phyloP scores from a whole-genome alignment of 2,113 vertebrate genomes.

The Gila orcuttii region DNA sequence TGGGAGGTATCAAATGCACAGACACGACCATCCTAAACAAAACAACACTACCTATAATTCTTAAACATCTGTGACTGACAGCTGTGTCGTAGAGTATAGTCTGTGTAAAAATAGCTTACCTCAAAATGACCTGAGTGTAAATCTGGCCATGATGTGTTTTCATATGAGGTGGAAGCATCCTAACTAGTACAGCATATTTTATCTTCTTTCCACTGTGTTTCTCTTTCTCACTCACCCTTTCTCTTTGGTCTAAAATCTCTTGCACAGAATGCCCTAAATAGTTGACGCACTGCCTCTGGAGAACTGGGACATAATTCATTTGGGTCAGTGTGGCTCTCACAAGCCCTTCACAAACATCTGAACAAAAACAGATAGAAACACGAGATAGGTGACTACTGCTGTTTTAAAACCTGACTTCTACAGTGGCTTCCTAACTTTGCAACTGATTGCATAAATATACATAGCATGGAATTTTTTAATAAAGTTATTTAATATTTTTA shows the following conservation, averaged over 20 bases:
- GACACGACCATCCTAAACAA: conserved; percentile 25
- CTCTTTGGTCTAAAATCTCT: conserved; percentile 28
- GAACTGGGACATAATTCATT: conserved; percentile 52
- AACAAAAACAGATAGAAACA: conserved; percentile 29
- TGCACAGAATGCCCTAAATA: conserved; percentile 48
- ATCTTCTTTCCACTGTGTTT: background rate
- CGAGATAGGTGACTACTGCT: background rate
- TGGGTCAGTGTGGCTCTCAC: conserved; percentile 47
- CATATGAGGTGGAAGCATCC: conserved; percentile 29
- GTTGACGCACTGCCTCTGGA: conserved; percentile 45
- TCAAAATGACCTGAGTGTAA: conserved; percentile 28
- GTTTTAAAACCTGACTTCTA: background rate
- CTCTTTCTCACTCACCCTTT: background rate
- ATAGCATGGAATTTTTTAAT: background rate
- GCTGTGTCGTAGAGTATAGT: background rate
- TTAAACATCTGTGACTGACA: conserved; percentile 6
- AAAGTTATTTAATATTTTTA: too few species aligned
- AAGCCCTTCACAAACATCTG: conserved; percentile 22
- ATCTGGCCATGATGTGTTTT: conserved; percentile 11
- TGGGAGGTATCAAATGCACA: conserved; percentile 47
- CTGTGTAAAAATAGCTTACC: conserved; percentile 5
- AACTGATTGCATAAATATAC: background rate
- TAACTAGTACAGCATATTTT: conserved; percentile 14
- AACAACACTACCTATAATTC: conserved; percentile 32
- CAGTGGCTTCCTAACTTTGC: background rate